Base-by-base conservation (phyloP, 2,888 invertebrate species). In the Hemithea aestivaria region DNA sequence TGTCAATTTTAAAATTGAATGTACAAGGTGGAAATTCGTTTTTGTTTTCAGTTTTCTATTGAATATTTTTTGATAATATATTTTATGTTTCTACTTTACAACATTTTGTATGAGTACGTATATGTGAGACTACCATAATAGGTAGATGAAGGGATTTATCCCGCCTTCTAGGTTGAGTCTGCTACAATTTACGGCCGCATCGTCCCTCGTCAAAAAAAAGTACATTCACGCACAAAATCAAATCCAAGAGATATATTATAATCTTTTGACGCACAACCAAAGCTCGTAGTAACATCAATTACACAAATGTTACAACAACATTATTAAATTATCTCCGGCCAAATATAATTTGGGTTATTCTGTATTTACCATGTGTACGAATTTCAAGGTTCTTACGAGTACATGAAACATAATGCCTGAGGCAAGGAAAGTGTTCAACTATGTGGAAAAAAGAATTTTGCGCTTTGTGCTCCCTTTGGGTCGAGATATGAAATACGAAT, bases 401-500 rank as follows among this genome's bases (percentile, higher is more conserved):
- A n/a, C 64, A 66, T 65, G 66, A 65, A 66, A 69, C 69, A 66
- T 67, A 65, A 54, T 51, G 60, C 73, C 59, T 31, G 57, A 39
- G 63, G 70, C 72, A 47, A 40, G 63, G 62, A 53, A 59, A 65
- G 51, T 69, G 73, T 66, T 69, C 66, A 76, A 74, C 73, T 71
- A 71, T 62, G 70, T 72, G 72, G 71, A 78, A 79, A 72, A 75
- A 72, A 66, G 50, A 63, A 58, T 62, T 62, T 60, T 51, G 53
- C 62, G 58, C 69, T 65, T 67, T 67, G 60, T 66, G 45, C 54
- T 56, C 52, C 62, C 34, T 22, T 20, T 30, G 51, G 16, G 16
- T 40, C 29, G 35, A 58, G 63, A 74, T 77, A 77, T 75, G 71
- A 77, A 67, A 80, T 73, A 72, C 63, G 69, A 64, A 76, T 79